These are phyloP conservation scores for Tretioscincus oriximinensis DNA, from an alignment of 2,113 vertebrate species.

Conservation along the genomic window DNA sequence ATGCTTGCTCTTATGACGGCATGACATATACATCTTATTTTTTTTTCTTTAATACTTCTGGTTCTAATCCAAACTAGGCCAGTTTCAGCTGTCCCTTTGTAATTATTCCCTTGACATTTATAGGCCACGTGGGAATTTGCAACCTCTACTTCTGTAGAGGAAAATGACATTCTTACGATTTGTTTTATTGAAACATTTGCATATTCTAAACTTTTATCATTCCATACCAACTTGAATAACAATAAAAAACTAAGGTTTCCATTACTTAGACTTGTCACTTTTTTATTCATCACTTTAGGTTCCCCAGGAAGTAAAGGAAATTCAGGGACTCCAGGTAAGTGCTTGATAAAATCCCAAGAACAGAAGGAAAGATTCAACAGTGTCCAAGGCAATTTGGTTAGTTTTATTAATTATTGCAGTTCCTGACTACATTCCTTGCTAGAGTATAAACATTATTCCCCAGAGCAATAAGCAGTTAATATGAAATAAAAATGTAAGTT, in stretches of 20 bases:
- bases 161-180: not conserved
- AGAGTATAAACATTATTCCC: not conserved
- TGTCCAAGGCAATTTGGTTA: not conserved
- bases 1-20: too few species aligned
- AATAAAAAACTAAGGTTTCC: constrained; percentile 55
- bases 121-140: not conserved
- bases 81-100: not conserved
- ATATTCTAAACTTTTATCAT: not conserved
- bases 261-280: not conserved
- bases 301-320: constrained; percentile 67
- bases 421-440: too few species aligned
- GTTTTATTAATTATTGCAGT: too few species aligned
- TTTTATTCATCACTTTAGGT: constrained; percentile 58
- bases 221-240: not conserved
- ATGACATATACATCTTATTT: too few species aligned
- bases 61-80: not conserved
- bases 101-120: not conserved
- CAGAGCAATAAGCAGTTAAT: not conserved
- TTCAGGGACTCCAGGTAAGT: constrained; percentile 59
- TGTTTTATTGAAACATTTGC: not conserved
- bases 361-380: not conserved
- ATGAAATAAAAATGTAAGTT: not conserved
- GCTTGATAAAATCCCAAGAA: not conserved
- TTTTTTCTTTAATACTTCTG: not conserved
- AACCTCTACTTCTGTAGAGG: not conserved